Percentiles rank a stretch among this genome's conserved stretches.
Evolutionary conservation across 2,888 invertebrate genomes (phyloP).

Genomic region (Chrysolina americana): DNA sequence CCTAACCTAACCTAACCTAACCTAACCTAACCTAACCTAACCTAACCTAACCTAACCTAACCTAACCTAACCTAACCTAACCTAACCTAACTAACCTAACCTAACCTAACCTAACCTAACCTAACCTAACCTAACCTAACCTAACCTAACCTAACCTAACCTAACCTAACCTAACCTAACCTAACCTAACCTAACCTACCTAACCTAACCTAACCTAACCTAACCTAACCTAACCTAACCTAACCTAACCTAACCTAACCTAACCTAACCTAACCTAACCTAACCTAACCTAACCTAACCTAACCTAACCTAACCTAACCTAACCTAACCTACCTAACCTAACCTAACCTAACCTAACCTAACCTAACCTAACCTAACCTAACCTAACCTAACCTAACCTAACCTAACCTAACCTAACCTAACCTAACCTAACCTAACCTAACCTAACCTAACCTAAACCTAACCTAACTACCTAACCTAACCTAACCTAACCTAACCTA

Average conservation of each 20-base stretch:
- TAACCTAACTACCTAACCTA: slow-evolving; percentile 10
- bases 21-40: too few species aligned
- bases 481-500: slow-evolving; percentile 18
- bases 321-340: too few species aligned
- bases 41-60: too few species aligned
- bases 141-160: background rate
- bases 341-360: slow-evolving; percentile 14
- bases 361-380: slow-evolving; percentile 12
- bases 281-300: slow-evolving; percentile 22
- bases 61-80: too few species aligned
- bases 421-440: slow-evolving; percentile 4
- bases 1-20: too few species aligned
- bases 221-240: background rate
- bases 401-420: slow-evolving; percentile 11
- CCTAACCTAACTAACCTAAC: too few species aligned
- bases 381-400: slow-evolving; percentile 11
- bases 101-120: slow-evolving; percentile 20
- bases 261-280: background rate
- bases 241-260: slow-evolving; percentile 19
- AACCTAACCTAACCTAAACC: slow-evolving; percentile 8
- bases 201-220: slow-evolving; percentile 6
- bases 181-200: too few species aligned
- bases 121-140: slow-evolving; percentile 6
- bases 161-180: slow-evolving; percentile 8
- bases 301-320: slow-evolving; percentile 16